A percentile compares a stretch with the other conserved stretches of the same genome.
Evolutionary conservation across 2,797 vertebrate genomes (phyloP).

Genomic region (Lagorchestes hirsutus): DNA sequence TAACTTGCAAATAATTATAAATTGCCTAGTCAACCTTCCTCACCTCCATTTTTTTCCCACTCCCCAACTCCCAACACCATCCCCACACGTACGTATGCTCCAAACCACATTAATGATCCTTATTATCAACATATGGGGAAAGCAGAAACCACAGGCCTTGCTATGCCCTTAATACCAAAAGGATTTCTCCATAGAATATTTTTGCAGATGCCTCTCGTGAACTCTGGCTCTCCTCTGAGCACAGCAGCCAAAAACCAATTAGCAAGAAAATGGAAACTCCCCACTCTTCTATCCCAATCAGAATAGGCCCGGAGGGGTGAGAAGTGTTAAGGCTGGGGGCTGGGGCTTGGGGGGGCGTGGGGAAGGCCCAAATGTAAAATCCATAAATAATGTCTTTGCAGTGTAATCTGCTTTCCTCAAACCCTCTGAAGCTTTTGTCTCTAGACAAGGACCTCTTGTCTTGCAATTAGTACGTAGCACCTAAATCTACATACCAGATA

Average conservation of each 20-base stretch:
- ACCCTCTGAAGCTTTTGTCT: not conserved
- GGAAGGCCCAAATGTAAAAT: not conserved
- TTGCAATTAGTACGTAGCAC: not conserved
- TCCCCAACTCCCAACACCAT: not conserved
- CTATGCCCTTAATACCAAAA: not conserved
- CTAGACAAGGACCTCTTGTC: not conserved
- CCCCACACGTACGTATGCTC: not conserved
- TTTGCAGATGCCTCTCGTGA: constrained; percentile 9
- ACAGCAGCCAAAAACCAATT: constrained; percentile 27
- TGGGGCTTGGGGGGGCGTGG: accelerated
- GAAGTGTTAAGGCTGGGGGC: not conserved
- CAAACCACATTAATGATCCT: not conserved
- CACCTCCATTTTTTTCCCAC: not conserved
- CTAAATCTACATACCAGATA: not conserved
- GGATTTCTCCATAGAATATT: constrained; percentile 9
- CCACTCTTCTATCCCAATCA: not conserved
- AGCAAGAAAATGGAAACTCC: constrained; percentile 10
- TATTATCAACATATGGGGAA: accelerated
- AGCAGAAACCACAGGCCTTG: not conserved
- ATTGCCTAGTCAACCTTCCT: not conserved
- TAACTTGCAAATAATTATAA: not conserved
- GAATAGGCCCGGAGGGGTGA: not conserved
- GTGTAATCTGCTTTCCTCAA: not conserved
- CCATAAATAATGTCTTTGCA: not conserved
- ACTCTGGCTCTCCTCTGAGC: not conserved